phyloP scores from a whole-genome alignment of 2,888 invertebrate species.

The Norana najaformis region DNA sequence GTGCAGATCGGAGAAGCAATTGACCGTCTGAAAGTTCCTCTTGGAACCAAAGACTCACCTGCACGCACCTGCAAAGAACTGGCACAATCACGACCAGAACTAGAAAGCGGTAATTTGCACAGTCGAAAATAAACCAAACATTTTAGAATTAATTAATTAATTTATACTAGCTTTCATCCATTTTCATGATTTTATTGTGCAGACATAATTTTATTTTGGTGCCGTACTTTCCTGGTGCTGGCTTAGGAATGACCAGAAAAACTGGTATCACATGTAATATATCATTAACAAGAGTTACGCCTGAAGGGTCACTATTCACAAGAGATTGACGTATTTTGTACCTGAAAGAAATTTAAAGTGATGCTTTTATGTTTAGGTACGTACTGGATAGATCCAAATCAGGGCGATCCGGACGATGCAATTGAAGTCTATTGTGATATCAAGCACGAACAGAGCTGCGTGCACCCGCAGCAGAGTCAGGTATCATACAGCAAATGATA shows the following conservation, averaged over 20 bases:
- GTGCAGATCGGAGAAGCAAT: conserved; percentile 20
- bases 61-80: conserved; percentile 86
- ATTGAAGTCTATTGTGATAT: conserved; percentile 84
- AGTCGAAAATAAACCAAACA: too few species aligned
- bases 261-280: too few species aligned
- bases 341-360: neutral
- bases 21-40: conserved; percentile 18
- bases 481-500: neutral
- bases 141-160: too few species aligned
- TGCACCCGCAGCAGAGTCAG: conserved; percentile 75
- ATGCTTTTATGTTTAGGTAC: conserved; percentile 69
- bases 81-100: conserved; percentile 76
- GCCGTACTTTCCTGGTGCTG: too few species aligned
- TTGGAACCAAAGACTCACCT: conserved; percentile 78
- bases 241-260: too few species aligned
- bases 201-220: too few species aligned
- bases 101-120: conserved; percentile 70
- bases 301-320: too few species aligned
- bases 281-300: too few species aligned
- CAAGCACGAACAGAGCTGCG: conserved; percentile 76
- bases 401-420: conserved; percentile 79
- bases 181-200: too few species aligned
- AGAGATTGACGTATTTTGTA: too few species aligned
- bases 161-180: neutral
- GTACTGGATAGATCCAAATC: conserved; percentile 90